phyloP scores from a whole-genome alignment of 2,888 invertebrate species.

The Dysmachus trigonus region DNA sequence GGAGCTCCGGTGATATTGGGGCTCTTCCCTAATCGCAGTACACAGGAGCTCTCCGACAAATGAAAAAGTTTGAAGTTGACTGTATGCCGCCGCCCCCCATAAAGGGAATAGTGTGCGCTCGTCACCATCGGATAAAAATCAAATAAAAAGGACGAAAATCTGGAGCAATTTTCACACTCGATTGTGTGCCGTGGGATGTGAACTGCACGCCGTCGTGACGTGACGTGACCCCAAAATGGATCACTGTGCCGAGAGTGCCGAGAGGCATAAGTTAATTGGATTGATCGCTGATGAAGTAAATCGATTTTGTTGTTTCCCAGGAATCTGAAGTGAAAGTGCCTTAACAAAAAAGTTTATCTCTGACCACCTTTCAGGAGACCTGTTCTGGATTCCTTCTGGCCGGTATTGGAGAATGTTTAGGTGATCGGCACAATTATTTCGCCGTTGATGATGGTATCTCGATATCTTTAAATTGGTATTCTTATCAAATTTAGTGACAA shows the following conservation, averaged over 20 bases:
- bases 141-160: not conserved
- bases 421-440: not conserved
- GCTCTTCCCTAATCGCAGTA: not conserved
- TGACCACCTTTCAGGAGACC: conserved; percentile 3
- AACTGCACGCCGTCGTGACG: not conserved
- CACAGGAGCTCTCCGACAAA: not conserved
- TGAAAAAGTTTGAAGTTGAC: not conserved
- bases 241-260: not conserved
- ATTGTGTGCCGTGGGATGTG: not conserved
- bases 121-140: not conserved
- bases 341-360: not conserved
- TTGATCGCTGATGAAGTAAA: conserved; percentile 36
- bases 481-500: not conserved
- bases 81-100: not conserved
- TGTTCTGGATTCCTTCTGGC: conserved; percentile 28
- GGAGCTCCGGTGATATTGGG: not conserved
- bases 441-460: not conserved
- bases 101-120: not conserved
- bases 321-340: not conserved
- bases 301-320: not conserved
- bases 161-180: not conserved
- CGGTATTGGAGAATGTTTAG: conserved; percentile 4
- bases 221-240: not conserved
- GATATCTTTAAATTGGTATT: not conserved
- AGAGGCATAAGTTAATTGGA: not conserved